Base-by-base conservation (phyloP, 2,113 vertebrate genomes). In the Dasypus novemcinctus region DNA sequence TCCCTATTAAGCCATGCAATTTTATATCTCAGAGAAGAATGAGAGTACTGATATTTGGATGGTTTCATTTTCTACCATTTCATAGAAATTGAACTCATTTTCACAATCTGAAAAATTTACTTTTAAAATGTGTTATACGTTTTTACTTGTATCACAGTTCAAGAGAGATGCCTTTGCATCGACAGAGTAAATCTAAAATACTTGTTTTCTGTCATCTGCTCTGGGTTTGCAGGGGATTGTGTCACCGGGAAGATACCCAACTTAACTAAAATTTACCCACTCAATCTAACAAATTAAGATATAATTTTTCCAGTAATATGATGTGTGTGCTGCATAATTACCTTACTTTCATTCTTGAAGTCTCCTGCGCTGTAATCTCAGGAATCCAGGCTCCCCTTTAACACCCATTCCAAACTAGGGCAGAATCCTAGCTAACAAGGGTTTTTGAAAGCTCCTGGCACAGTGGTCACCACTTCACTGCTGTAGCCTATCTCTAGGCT, bases 51-150 rank as follows among this genome's bases (percentile, higher is more conserved):
- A 69, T 97, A 97, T 75, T 95, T 95, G 97, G 95, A 97, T 95
- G 93, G 97, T 95, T 97, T 97, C 97, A 92, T 95, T 98, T 98
- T 98, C 94, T 97, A 91, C 97, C 83, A 97, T 98, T 98, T 97
- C 46, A 91, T 97, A 98, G 93, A 96, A 97, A 98, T 95, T 87
- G 71, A 96, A 95, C 96, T 91, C 54, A 94, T 98, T 98, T 98
- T 97, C 95, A 92, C 96, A 92, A 92, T 81, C 76, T 93, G 93
- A 96, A 96, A 95, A 98, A 97, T 96, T 94, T 83, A 18, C 78
- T 96, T 93, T 83, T 95, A 87, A 95, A 81, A 88, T 25, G 71
- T 83, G 82, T 85, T 83, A 96, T 96, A 78, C 63, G 59, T 41
- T 86, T 95, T 64, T 80, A 41, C 36, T 93, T 90, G 74, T 61